A percentile compares a stretch with the other conserved stretches of the same genome.
phyloP scores from a whole-genome alignment of 1,140 invertebrate species.

The Ruditapes philippinarum region DNA sequence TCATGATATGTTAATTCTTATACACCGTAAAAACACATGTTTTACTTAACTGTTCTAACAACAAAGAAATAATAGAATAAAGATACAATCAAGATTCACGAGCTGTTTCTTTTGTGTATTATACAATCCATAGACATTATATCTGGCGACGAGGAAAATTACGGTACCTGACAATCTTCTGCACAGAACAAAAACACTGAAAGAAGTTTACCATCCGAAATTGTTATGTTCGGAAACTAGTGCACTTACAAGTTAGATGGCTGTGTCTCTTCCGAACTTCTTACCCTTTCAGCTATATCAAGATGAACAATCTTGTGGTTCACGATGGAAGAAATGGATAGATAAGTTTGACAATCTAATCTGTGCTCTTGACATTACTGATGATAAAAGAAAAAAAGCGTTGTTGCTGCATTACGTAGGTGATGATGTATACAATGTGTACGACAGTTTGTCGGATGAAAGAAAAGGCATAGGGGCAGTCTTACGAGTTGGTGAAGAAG shows the following conservation, averaged over 20 bases:
- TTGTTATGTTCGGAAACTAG: no score
- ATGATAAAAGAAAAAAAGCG: slow-evolving; percentile 60
- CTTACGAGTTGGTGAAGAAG: background rate
- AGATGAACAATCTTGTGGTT: background rate
- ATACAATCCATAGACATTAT: background rate
- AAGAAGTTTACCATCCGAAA: no score
- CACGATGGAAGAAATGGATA: slow-evolving; percentile 46
- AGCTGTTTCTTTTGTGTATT: background rate
- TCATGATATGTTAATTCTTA: no score
- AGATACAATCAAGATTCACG: background rate
- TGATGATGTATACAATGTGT: slow-evolving; percentile 29
- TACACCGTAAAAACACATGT: no score
- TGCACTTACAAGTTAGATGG: background rate
- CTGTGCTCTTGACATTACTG: slow-evolving; percentile 53
- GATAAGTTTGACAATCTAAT: slow-evolving; percentile 57
- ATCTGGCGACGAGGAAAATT: background rate
- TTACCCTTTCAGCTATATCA: background rate
- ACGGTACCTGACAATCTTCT: no score
- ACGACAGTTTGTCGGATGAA: slow-evolving; percentile 1
- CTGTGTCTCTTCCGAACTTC: background rate
- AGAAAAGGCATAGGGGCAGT: slow-evolving; percentile 14
- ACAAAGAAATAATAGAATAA: no score
- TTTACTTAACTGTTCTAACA: no score
- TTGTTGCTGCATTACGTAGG: slow-evolving; percentile 37
- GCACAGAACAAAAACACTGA: no score